Percentiles rank a stretch among this genome's conserved stretches.
phyloP scores from a whole-genome alignment of 2,797 vertebrate species.

The Apodemus agrarius region DNA sequence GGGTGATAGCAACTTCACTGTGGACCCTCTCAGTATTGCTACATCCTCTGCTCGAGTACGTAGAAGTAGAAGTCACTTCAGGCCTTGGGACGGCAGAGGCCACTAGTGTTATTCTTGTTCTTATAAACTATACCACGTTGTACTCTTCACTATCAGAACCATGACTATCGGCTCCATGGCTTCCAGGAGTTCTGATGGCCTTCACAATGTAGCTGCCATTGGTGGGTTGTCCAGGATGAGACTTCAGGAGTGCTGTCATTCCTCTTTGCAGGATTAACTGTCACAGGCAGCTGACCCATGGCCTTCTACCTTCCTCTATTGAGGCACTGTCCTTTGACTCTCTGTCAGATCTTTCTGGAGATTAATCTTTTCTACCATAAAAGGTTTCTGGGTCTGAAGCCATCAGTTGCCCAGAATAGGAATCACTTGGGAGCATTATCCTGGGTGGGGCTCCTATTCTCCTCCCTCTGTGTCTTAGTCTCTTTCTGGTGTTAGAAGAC shows the following conservation, averaged over 20 bases:
- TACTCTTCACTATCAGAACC: not conserved
- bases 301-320: not conserved
- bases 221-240: not conserved
- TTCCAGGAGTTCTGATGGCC: not conserved
- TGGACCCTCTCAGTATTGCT: rapidly evolving
- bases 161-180: not conserved
- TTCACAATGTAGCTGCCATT: not conserved
- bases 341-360: not conserved
- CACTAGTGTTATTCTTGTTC: not conserved
- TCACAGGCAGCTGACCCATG: not conserved
- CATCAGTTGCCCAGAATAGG: not conserved
- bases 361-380: not conserved
- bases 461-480: not conserved
- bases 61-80: not conserved
- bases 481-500: not conserved
- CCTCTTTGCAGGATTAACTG: not conserved
- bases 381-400: not conserved
- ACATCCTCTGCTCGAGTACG: not conserved
- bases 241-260: not conserved
- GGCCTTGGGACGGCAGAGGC: not conserved
- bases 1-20: not conserved
- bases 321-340: not conserved
- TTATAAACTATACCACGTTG: not conserved
- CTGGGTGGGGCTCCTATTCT: not conserved
- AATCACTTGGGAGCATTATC: not conserved